Base-by-base conservation (phyloP, 1,140 invertebrate genomes). In the Cydia fagiglandana region DNA sequence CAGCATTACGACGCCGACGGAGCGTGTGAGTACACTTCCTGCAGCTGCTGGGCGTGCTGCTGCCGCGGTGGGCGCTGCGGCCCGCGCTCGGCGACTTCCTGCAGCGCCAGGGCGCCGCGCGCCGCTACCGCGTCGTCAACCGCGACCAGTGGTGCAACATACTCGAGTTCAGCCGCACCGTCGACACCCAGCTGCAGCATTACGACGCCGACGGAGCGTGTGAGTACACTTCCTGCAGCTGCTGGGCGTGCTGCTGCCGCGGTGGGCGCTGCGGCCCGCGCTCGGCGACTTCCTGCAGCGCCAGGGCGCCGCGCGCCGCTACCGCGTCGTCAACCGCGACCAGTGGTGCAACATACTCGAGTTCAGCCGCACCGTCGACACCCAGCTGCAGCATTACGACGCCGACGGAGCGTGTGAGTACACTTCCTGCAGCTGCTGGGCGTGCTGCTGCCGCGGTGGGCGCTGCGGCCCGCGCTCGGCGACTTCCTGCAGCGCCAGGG, bases 271-370 rank as follows among this genome's bases (percentile, higher is more conserved):
- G 1, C 28, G 28, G 28, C 28, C 28, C 28, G 28, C 28, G 28
- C 98, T 98, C 88, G 95, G 95, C 87, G 95, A 96, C 92, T 98
- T 98, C 93, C 95, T 98, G 34, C 34, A 34, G 28, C 28, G 28
- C 28, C 1, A 28, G 28, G 50, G 50, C 50, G 50, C 50, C 50
- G 28, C 28, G 28, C 28, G 28, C 28, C 28, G 28, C 28, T 28
- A 28, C 28, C 28, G 28, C 28, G 28, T 98, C 84, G 97, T 99
- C 83, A 99, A 98, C 94, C 97, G 98, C 93, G 98, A 98, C 95
- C 97, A 98, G 93, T 98, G 97, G 97, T 97, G 96, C 94, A 99
- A 98, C 94, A 97, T 98, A 87, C 94, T 98, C 80, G 97, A 98
- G 94, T 98, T 99, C 93, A 97, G 97, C 82, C 94, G 97, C 87